phyloP scores from a whole-genome alignment of 2,797 vertebrate genomes.

The Mallotus villosus region DNA sequence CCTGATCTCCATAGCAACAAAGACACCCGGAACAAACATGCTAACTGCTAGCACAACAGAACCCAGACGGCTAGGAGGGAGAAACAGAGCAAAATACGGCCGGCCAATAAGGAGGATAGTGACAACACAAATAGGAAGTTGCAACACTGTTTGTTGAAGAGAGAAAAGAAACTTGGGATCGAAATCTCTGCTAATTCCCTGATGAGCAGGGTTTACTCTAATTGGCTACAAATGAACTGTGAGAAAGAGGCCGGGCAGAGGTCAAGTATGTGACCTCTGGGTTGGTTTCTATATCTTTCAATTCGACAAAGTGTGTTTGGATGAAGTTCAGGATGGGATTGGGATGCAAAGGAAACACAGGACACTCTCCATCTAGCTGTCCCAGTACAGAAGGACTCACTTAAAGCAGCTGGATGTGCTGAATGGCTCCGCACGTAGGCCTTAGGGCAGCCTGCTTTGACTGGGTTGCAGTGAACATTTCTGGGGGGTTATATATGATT shows the following conservation, averaged over 20 bases:
- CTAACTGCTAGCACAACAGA: slow-evolving; percentile 21
- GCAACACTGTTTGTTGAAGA: slow-evolving; percentile 2
- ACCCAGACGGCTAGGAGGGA: slow-evolving; percentile 24
- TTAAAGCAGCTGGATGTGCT: no score
- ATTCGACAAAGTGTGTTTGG: slow-evolving; percentile 30
- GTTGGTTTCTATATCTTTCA: slow-evolving; percentile 34
- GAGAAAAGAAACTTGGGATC: background rate
- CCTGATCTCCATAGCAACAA: slow-evolving; percentile 47
- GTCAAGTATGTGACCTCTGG: slow-evolving; percentile 50
- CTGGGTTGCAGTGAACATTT: no score
- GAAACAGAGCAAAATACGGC: slow-evolving; percentile 13
- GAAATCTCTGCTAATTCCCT: slow-evolving; percentile 12
- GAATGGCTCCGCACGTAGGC: no score
- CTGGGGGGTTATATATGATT: no score
- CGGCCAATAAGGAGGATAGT: background rate
- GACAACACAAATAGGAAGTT: background rate
- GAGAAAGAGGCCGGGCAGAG: slow-evolving; percentile 28
- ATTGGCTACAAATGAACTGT: slow-evolving; percentile 22
- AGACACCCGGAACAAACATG: slow-evolving; percentile 37
- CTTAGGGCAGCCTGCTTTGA: no score
- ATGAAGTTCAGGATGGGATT: slow-evolving; percentile 18
- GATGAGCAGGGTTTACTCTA: slow-evolving; percentile 9
- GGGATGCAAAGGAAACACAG: slow-evolving; percentile 23
- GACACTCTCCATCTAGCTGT: background rate
- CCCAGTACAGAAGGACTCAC: no score